Percentiles rank a stretch among this genome's conserved stretches.
These are phyloP conservation scores for Lagodon rhomboides DNA, from an alignment of 2,797 vertebrate species.

Conservation along the genomic window DNA sequence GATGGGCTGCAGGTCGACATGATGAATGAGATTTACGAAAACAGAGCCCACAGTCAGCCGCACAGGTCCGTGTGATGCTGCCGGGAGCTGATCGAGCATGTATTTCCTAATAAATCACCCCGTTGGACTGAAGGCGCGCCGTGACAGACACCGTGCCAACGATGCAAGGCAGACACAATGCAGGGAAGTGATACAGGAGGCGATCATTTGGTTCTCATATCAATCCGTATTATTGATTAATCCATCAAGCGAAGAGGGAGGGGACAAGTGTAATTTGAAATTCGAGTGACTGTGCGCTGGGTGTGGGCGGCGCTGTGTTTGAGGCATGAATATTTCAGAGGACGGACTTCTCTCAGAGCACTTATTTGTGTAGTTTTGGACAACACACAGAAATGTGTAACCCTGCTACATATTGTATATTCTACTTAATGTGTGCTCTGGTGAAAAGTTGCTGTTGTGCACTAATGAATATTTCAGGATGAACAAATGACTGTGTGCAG, in stretches of 20 bases:
- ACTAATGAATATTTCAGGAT: not conserved
- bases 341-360: not conserved
- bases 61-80: constrained; percentile 35
- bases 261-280: not conserved
- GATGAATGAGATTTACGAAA: constrained; percentile 61
- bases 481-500: not conserved
- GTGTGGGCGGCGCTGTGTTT: not conserved
- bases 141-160: constrained; percentile 20
- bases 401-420: not conserved
- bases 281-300: not conserved
- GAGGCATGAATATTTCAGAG: not conserved
- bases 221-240: constrained; percentile 14
- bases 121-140: constrained; percentile 20
- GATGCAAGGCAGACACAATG: constrained; percentile 8
- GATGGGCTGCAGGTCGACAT: not conserved
- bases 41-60: constrained; percentile 36
- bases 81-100: constrained; percentile 58
- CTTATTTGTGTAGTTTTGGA: not conserved
- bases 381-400: not conserved
- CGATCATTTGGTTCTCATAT: constrained; percentile 4
- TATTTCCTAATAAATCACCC: constrained; percentile 65
- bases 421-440: not conserved
- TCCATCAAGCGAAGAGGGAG: not conserved
- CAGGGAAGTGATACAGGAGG: not conserved
- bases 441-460: not conserved